Evolutionary conservation across 2,113 vertebrate genomes (phyloP).

Genomic region (Phasianus colchicus): DNA sequence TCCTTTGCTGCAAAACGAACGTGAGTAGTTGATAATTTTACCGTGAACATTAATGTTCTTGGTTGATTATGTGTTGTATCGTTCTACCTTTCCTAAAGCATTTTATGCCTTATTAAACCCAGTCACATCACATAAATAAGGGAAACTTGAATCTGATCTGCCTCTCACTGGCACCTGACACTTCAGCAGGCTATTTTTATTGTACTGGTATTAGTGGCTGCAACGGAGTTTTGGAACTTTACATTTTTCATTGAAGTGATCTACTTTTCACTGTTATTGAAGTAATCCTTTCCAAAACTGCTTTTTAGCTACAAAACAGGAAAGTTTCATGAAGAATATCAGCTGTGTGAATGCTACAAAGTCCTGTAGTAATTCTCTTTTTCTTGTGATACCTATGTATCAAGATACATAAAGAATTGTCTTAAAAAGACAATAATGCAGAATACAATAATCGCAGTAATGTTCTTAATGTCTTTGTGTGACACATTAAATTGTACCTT

Average conservation of each 20-base stretch:
- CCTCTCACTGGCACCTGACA: neutral
- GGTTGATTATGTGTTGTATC: neutral
- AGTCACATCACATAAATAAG: neutral
- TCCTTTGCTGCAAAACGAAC: neutral
- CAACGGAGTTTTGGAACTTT: neutral
- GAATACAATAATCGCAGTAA: neutral
- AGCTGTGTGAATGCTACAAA: neutral
- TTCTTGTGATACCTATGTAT: neutral
- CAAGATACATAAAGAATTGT: neutral
- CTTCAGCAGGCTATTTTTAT: neutral
- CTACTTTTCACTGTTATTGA: neutral
- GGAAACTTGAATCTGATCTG: neutral
- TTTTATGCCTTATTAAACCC: constrained; percentile 27
- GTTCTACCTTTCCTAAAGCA: neutral
- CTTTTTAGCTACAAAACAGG: neutral
- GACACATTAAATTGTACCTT: neutral
- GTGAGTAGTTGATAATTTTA: neutral
- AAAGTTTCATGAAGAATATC: neutral
- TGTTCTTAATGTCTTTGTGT: neutral
- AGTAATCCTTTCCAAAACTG: neutral
- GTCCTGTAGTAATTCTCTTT: neutral
- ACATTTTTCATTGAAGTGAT: neutral
- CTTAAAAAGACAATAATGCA: neutral
- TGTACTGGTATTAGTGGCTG: neutral
- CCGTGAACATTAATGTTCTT: neutral